A percentile compares a stretch with the other conserved stretches of the same genome.
Evolutionary conservation across 2,113 vertebrate genomes (phyloP).

Genomic region (Gulo gulo): DNA sequence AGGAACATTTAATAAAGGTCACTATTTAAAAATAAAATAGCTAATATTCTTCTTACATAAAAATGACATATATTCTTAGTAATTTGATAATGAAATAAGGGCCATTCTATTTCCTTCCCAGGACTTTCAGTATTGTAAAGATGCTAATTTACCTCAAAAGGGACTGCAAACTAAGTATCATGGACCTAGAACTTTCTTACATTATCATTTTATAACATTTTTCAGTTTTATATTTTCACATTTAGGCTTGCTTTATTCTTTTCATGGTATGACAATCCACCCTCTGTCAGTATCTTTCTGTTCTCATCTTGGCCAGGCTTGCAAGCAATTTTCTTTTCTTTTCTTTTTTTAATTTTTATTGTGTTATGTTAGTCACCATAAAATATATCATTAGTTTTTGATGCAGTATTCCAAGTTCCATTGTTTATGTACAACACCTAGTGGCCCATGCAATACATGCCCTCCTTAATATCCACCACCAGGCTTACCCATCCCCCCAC

Average conservation of each 20-base stretch:
- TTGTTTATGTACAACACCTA: too few relatives aligned
- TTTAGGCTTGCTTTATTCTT: background rate
- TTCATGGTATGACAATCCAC: background rate
- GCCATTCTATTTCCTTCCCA: background rate
- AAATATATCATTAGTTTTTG: too few relatives aligned
- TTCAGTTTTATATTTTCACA: background rate
- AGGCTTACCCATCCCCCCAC: too few relatives aligned
- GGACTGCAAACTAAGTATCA: background rate
- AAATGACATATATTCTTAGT: background rate
- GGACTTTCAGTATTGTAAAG: background rate
- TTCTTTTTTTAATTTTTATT: too few relatives aligned
- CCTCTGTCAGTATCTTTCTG: background rate
- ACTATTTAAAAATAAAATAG: background rate
- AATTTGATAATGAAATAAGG: background rate
- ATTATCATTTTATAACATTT: background rate
- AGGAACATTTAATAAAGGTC: background rate
- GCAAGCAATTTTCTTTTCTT: background rate
- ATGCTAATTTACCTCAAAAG: background rate
- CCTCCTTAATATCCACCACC: too few relatives aligned
- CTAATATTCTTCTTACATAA: background rate
- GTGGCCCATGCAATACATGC: too few relatives aligned
- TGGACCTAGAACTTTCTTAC: background rate
- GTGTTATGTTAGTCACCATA: too few relatives aligned
- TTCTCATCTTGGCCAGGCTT: background rate
- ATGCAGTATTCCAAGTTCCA: too few relatives aligned